Conservation (phyloP, 1,140 invertebrate genomes). For the Brachionus koreanus region DNA sequence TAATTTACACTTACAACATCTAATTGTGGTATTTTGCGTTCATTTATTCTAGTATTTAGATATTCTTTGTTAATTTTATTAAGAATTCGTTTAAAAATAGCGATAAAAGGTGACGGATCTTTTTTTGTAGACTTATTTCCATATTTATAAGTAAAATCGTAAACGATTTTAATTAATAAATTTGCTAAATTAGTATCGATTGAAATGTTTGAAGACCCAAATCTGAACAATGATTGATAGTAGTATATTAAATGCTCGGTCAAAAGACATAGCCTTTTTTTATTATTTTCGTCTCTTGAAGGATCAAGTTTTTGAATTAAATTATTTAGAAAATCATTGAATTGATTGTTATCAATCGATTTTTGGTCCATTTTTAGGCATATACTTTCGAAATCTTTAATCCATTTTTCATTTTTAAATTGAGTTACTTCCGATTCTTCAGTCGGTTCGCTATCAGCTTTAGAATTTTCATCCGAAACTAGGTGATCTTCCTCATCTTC, state of each 20-base stretch:
- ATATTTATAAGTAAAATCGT: conserved; percentile 25
- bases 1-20: conserved; percentile 20
- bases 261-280: conserved; percentile 67
- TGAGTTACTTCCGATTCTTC: conserved; percentile 45
- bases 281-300: conserved; percentile 50
- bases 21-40: background rate
- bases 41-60: background rate
- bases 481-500: conserved; percentile 51
- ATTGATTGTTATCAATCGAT: conserved; percentile 65
- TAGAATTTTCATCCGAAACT: conserved; percentile 49
- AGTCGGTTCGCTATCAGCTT: conserved; percentile 43
- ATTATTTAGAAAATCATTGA: conserved; percentile 53
- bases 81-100: conserved; percentile 9
- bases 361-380: conserved; percentile 53
- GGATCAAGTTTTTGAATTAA: conserved; percentile 59
- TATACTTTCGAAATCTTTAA: conserved; percentile 24
- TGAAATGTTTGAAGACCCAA: background rate
- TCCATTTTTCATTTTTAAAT: conserved; percentile 47
- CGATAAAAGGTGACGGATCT: conserved; percentile 26
- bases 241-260: conserved; percentile 63
- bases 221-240: conserved; percentile 12
- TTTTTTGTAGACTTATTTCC: conserved; percentile 37
- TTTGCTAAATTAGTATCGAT: conserved; percentile 3
- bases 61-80: conserved; percentile 13
- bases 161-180: conserved; percentile 29